Percentiles rank a stretch among this genome's conserved stretches.
Evolutionary conservation across 2,888 invertebrate genomes (phyloP).

Genomic region (Spatulosminthurus flaviceps): DNA sequence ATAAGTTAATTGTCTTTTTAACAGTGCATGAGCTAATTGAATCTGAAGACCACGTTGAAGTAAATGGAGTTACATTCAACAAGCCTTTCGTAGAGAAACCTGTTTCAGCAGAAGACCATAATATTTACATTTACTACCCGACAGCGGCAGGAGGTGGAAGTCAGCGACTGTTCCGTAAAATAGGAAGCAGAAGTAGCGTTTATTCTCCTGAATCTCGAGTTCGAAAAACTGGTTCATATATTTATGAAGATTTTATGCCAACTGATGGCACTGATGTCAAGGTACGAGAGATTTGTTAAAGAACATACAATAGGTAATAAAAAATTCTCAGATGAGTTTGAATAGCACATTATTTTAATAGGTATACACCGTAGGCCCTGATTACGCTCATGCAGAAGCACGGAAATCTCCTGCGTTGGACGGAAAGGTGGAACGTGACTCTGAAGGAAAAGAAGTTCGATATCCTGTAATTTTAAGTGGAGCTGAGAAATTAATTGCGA

Average conservation of each 20-base stretch:
- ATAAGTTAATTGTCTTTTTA: conserved; percentile 60
- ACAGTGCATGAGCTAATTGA: conserved; percentile 90
- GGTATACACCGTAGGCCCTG: conserved; percentile 99
- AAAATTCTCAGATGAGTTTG: too few relatives aligned
- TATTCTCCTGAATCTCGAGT: conserved; percentile 97
- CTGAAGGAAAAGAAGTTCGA: conserved; percentile 97
- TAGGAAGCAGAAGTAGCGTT: conserved; percentile 97
- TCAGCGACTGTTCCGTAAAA: conserved; percentile 97
- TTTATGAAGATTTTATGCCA: conserved; percentile 99
- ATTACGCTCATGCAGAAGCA: conserved; percentile 99
- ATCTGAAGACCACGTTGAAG: conserved; percentile 96
- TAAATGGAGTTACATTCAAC: conserved; percentile 93
- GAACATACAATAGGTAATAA: too few relatives aligned
- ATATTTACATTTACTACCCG: conserved; percentile 99
- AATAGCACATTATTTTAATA: conserved; percentile 64
- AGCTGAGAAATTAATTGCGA: conserved; percentile 95
- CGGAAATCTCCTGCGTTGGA: conserved; percentile 98
- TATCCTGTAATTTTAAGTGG: conserved; percentile 98
- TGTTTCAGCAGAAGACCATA: conserved; percentile 99
- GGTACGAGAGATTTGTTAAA: conserved; percentile 65
- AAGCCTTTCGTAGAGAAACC: conserved; percentile 99
- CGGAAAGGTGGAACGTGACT: conserved; percentile 97
- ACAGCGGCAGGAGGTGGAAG: conserved; percentile 98
- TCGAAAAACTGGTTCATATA: conserved; percentile 95
- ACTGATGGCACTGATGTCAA: conserved; percentile 91